Evolutionary conservation across 1,140 invertebrate species (phyloP).

Genomic region (Gonatopus flavifemur): DNA sequence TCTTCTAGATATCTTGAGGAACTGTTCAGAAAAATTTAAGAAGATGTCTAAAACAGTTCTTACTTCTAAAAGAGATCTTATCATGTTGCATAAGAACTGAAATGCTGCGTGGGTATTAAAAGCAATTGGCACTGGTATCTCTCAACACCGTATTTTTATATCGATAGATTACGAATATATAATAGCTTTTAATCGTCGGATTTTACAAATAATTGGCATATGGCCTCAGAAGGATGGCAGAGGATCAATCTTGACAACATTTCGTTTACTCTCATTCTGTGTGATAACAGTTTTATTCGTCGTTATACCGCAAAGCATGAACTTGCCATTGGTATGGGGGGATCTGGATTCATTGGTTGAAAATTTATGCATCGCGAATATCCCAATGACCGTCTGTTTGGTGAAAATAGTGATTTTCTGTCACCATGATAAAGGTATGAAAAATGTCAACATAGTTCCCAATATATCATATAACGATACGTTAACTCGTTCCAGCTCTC

Average conservation of each 20-base stretch:
- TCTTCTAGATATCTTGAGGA: too few relatives aligned
- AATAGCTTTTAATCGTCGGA: too few relatives aligned
- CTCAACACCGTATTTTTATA: not conserved
- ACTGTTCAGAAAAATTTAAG: too few relatives aligned
- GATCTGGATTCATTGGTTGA: conserved; percentile 15
- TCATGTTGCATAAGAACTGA: too few relatives aligned
- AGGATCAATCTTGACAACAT: too few relatives aligned
- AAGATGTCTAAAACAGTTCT: too few relatives aligned
- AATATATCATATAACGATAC: not conserved
- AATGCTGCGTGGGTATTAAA: too few relatives aligned
- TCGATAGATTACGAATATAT: too few relatives aligned
- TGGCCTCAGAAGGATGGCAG: too few relatives aligned
- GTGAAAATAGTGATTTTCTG: conserved; percentile 21
- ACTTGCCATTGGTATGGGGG: conserved; percentile 14
- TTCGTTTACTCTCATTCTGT: too few relatives aligned
- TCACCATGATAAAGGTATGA: conserved; percentile 12
- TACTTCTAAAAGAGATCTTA: too few relatives aligned
- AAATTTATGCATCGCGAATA: conserved; percentile 16
- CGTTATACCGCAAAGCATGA: conserved; percentile 12
- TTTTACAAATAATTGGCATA: too few relatives aligned
- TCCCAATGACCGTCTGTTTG: conserved; percentile 10
- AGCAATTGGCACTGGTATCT: not conserved
- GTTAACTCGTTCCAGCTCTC: conserved; percentile 2
- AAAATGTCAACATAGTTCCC: not conserved
- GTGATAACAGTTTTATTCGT: not conserved